Evolutionary conservation across 2,113 vertebrate species (phyloP).

Genomic region (Eurypyga helias): DNA sequence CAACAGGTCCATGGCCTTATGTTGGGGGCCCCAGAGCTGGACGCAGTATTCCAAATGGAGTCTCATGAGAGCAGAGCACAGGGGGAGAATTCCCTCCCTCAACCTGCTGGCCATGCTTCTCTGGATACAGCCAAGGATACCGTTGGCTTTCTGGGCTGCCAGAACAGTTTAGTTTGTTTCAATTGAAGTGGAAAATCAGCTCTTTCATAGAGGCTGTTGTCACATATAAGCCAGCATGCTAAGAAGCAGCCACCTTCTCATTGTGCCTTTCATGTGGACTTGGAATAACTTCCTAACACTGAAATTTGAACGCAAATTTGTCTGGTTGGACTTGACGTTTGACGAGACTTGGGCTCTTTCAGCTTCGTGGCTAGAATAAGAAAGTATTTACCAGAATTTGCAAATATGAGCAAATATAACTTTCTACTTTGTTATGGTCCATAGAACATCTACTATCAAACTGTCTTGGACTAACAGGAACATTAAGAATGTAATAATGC

Average conservation of each 20-base stretch:
- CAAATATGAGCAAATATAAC: neutral
- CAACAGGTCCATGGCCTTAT: too few species aligned
- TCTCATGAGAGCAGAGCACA: too few species aligned
- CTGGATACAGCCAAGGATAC: too few species aligned
- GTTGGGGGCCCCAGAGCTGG: too few species aligned
- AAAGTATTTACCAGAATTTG: neutral
- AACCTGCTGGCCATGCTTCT: too few species aligned
- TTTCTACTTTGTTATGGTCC: neutral
- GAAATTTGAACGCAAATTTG: neutral
- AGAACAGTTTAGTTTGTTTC: neutral
- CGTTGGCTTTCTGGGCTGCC: too few species aligned
- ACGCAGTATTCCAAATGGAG: too few species aligned
- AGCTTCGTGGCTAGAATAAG: neutral
- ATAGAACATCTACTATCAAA: neutral
- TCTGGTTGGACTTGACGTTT: neutral
- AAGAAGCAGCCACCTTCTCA: neutral
- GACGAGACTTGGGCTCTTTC: neutral
- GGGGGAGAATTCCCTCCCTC: too few species aligned
- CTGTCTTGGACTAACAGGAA: neutral
- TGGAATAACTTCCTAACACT: neutral
- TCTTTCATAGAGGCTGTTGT: neutral
- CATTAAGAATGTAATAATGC: neutral
- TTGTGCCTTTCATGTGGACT: neutral
- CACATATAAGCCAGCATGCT: neutral
- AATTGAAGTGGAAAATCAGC: neutral